phyloP scores from a whole-genome alignment of 2,113 vertebrate genomes.

The Arizona elegans region DNA sequence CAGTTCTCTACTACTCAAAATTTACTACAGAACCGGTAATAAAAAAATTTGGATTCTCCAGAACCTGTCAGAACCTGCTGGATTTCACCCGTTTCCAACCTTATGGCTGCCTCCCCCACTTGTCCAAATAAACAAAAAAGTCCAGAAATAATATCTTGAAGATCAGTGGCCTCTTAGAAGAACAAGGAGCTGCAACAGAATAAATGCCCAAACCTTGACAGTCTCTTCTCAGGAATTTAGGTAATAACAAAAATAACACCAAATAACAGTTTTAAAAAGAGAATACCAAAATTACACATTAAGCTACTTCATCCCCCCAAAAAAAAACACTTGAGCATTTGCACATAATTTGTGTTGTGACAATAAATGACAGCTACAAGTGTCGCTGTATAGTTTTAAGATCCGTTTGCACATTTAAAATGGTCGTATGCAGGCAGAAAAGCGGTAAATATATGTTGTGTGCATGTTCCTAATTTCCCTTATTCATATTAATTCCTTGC shows the following conservation, averaged over 20 bases:
- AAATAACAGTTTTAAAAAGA: neutral
- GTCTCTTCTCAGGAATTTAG: neutral
- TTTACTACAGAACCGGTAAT: too few species aligned
- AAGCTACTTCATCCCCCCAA: neutral
- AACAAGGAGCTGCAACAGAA: neutral
- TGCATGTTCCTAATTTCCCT: neutral
- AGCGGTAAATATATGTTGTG: too few species aligned
- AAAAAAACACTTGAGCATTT: neutral
- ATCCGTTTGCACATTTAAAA: neutral
- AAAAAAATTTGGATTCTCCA: too few species aligned
- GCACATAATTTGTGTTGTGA: neutral
- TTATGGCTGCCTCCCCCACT: neutral
- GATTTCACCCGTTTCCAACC: too few species aligned
- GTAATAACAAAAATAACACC: neutral
- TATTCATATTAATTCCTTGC: neutral
- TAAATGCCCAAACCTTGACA: neutral
- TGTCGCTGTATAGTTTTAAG: neutral
- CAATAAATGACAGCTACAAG: neutral
- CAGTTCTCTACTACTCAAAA: too few species aligned
- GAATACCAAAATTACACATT: neutral
- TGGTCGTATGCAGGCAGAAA: too few species aligned
- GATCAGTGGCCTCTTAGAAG: neutral
- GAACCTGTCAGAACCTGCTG: too few species aligned
- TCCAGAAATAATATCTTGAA: neutral
- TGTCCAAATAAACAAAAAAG: neutral